A percentile compares a stretch with the other conserved stretches of the same genome.
phyloP scores from a whole-genome alignment of 92 coral and sea anemone species.

The Epizoanthus rinbou region DNA sequence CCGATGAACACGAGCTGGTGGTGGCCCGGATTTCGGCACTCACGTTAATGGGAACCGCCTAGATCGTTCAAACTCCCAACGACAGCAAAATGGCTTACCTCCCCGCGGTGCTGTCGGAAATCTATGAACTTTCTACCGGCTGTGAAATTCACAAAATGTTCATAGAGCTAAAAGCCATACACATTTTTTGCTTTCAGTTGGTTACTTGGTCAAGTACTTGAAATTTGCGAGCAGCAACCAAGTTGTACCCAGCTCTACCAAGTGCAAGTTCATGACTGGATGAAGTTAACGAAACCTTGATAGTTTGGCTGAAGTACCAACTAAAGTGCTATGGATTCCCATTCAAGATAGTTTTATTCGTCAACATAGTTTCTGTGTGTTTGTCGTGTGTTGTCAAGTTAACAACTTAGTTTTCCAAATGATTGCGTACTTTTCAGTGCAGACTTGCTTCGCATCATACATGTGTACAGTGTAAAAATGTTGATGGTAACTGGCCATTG shows the following conservation, averaged over 20 bases:
- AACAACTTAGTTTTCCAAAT: slow-evolving; percentile 14
- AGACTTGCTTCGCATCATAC: slow-evolving; percentile 24
- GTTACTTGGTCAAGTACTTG: slow-evolving; percentile 24
- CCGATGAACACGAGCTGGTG: slow-evolving; percentile 33
- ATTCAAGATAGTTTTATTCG: slow-evolving; percentile 22
- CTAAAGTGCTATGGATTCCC: slow-evolving; percentile 29
- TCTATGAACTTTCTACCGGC: slow-evolving; percentile 27
- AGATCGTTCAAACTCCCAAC: slow-evolving; percentile 42
- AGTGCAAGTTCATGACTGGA: slow-evolving; percentile 20
- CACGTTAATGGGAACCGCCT: slow-evolving; percentile 46
- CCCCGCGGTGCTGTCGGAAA: slow-evolving; percentile 54
- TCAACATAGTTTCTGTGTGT: slow-evolving; percentile 26
- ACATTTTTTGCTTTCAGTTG: slow-evolving; percentile 20
- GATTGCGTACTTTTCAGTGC: slow-evolving; percentile 27
- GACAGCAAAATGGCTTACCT: slow-evolving; percentile 52
- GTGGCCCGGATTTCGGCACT: slow-evolving; percentile 48
- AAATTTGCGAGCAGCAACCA: slow-evolving; percentile 26
- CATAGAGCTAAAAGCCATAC: slow-evolving; percentile 53
- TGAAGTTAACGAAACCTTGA: slow-evolving; percentile 25
- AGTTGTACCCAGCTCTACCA: slow-evolving; percentile 14
- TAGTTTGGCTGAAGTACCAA: slow-evolving; percentile 13
- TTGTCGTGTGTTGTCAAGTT: slow-evolving; percentile 24
- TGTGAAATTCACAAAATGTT: slow-evolving; percentile 15
- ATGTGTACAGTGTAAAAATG: slow-evolving; percentile 16
- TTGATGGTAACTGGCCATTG: slow-evolving; percentile 29